Percentiles rank a stretch among this genome's conserved stretches.
phyloP scores from a whole-genome alignment of 2,113 vertebrate genomes.

The Lucifuga dentata region DNA sequence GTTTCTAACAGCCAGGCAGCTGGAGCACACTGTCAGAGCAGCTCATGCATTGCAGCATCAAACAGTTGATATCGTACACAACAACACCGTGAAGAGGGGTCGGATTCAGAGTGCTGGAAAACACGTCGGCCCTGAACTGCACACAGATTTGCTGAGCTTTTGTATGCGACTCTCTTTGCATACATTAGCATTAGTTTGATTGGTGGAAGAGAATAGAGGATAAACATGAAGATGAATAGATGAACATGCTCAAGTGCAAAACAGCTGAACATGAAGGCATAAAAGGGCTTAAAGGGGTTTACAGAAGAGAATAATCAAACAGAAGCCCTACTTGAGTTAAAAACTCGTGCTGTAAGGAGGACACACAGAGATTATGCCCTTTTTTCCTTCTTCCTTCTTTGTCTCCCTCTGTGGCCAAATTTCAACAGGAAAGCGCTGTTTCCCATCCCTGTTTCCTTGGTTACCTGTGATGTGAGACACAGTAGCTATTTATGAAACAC shows the following conservation, averaged over 20 bases:
- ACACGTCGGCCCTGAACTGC: slow-evolving; percentile 8
- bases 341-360: not conserved
- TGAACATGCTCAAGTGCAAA: too few relatives aligned
- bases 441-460: slow-evolving; percentile 41
- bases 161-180: slow-evolving; percentile 24
- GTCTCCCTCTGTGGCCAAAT: slow-evolving; percentile 1
- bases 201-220: slow-evolving; percentile 4
- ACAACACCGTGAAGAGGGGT: not conserved
- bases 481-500: slow-evolving; percentile 21
- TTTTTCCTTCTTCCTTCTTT: not conserved
- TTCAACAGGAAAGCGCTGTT: not conserved
- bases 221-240: not conserved
- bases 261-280: too few relatives aligned
- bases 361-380: not conserved
- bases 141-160: slow-evolving; percentile 23
- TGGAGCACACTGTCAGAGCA: not conserved
- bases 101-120: not conserved
- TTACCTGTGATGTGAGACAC: slow-evolving; percentile 35
- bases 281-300: not conserved
- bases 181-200: slow-evolving; percentile 42
- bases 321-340: not conserved
- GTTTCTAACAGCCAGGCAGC: not conserved
- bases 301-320: not conserved
- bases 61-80: slow-evolving; percentile 5
- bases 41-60: not conserved